Evolutionary conservation across 2,113 vertebrate species (phyloP).

Genomic region (Corynorhinus townsendii): DNA sequence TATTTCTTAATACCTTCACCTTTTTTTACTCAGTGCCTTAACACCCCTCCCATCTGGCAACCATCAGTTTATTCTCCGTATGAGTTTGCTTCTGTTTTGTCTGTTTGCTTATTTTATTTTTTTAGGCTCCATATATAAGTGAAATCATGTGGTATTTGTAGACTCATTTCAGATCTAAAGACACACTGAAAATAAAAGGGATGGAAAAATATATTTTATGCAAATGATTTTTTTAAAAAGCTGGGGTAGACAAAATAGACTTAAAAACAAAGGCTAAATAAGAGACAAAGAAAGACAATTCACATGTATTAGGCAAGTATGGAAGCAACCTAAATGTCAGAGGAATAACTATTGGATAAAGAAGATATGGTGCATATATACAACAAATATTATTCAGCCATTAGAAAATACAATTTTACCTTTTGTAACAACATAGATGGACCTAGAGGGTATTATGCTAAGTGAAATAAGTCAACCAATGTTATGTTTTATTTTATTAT

Average conservation of each 20-base stretch:
- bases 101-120: background rate
- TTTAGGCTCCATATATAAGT: background rate
- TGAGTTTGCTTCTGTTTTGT: background rate
- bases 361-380: background rate
- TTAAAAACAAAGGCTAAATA: background rate
- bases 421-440: background rate
- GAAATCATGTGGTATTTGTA: background rate
- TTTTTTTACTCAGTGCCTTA: background rate
- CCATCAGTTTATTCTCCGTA: background rate
- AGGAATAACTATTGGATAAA: background rate
- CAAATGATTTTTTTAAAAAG: background rate
- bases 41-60: background rate
- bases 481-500: background rate
- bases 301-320: background rate
- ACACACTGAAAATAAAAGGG: background rate
- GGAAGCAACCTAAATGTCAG: background rate
- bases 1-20: background rate
- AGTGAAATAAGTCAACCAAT: background rate
- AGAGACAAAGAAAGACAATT: background rate
- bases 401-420: background rate
- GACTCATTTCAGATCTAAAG: background rate
- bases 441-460: background rate
- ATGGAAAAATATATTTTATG: background rate
- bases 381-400: background rate
- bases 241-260: background rate